Conservation (phyloP, 2,888 invertebrate genomes). For the Cheiracanthium punctorium region DNA sequence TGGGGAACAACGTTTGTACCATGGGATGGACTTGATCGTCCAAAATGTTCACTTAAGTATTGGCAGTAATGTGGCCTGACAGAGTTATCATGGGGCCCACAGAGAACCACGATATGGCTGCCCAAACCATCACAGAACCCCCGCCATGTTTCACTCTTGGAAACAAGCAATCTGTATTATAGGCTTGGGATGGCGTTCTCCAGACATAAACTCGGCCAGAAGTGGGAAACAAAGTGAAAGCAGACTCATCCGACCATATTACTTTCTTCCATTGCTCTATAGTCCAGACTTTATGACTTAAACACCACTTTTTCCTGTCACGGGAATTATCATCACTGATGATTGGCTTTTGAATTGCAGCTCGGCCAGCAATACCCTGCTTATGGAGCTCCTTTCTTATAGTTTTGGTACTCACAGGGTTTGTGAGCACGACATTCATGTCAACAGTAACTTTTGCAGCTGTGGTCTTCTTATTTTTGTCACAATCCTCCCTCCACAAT, state of each 20-base stretch:
- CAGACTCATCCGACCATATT: neutral
- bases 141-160: neutral
- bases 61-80: no score
- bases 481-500: no score
- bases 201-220: neutral
- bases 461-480: conserved; percentile 46
- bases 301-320: neutral
- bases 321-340: no score
- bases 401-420: neutral
- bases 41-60: no score
- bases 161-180: neutral
- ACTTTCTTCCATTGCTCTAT: neutral
- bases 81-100: neutral
- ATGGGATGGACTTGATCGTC: no score
- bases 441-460: conserved; percentile 38
- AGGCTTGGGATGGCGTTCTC: neutral
- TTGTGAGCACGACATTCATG: conserved; percentile 17
- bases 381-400: no score
- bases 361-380: no score
- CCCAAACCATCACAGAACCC: neutral
- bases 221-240: neutral
- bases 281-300: neutral
- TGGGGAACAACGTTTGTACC: no score
- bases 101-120: neutral
- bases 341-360: no score